Conservation (phyloP, 2,888 invertebrate species). For the Oegoconia quadripuncta region DNA sequence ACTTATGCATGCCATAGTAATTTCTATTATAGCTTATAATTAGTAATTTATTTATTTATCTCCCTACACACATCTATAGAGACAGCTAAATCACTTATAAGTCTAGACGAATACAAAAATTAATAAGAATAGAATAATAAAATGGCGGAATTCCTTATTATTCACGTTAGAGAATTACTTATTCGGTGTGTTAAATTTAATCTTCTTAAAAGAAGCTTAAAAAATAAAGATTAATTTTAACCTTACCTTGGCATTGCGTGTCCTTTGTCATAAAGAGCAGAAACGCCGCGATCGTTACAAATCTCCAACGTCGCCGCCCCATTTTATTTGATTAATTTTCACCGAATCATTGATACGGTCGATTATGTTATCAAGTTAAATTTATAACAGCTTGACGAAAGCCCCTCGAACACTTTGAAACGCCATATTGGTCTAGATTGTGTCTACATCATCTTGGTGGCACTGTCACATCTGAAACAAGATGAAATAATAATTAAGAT, state of each 20-base stretch:
- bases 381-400: constrained; percentile 40
- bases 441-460: constrained; percentile 42
- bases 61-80: no score
- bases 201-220: not conserved
- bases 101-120: no score
- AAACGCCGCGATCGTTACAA: constrained; percentile 63
- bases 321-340: constrained; percentile 57
- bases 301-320: constrained; percentile 71
- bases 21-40: no score
- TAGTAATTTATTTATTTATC: no score
- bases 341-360: constrained; percentile 62
- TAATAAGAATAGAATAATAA: no score
- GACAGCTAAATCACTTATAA: no score
- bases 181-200: constrained; percentile 1
- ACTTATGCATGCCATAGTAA: no score
- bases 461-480: constrained; percentile 68
- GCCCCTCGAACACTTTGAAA: constrained; percentile 31
- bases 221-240: no score
- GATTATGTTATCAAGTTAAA: constrained; percentile 27
- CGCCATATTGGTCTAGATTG: constrained; percentile 48
- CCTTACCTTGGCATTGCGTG: constrained; percentile 67
- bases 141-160: no score
- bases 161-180: no score
- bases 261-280: constrained; percentile 63
- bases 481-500: constrained; percentile 16